Percentiles rank a stretch among this genome's conserved stretches.
These are phyloP conservation scores for Germaria angustata DNA, from an alignment of 2,888 invertebrate genomes.

Conservation along the genomic window DNA sequence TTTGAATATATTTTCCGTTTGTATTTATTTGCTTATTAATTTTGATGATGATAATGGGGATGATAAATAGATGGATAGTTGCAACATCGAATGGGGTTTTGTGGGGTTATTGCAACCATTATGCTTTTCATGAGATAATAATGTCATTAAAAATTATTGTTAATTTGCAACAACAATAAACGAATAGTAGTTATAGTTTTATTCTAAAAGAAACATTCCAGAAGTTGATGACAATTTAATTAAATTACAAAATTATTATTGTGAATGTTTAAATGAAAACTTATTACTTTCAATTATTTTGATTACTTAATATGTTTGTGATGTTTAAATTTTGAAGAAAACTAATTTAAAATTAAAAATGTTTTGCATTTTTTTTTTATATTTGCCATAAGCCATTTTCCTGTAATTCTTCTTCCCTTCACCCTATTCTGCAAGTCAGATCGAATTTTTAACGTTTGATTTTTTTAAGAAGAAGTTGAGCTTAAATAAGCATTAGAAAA, in stretches of 20 bases:
- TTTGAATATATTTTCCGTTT: conserved; percentile 37
- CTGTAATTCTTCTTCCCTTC: too few species aligned
- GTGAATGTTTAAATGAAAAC: conserved; percentile 24
- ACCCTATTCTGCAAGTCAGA: too few species aligned
- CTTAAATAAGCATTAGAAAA: too few species aligned
- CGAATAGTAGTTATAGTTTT: neutral
- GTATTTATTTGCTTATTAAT: conserved; percentile 23
- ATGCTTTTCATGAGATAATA: conserved; percentile 54
- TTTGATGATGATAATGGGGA: conserved; percentile 18
- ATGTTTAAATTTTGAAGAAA: neutral
- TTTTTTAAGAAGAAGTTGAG: too few species aligned
- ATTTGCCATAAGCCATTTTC: too few species aligned
- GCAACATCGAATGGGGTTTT: conserved; percentile 19
- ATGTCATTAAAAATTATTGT: conserved; percentile 64
- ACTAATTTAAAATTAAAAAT: neutral
- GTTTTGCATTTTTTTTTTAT: too few species aligned
- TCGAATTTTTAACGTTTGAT: too few species aligned
- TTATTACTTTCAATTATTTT: conserved; percentile 26
- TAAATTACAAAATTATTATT: conserved; percentile 48
- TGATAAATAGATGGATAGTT: conserved; percentile 17
- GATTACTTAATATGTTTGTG: neutral
- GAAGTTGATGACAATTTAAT: conserved; percentile 13
- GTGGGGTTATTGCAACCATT: conserved; percentile 44
- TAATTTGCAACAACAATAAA: conserved; percentile 48
- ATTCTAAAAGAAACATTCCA: neutral